Percentiles rank a stretch among this genome's conserved stretches.
phyloP scores from a whole-genome alignment of 2,888 invertebrate species.

The Cheilosia urbana region DNA sequence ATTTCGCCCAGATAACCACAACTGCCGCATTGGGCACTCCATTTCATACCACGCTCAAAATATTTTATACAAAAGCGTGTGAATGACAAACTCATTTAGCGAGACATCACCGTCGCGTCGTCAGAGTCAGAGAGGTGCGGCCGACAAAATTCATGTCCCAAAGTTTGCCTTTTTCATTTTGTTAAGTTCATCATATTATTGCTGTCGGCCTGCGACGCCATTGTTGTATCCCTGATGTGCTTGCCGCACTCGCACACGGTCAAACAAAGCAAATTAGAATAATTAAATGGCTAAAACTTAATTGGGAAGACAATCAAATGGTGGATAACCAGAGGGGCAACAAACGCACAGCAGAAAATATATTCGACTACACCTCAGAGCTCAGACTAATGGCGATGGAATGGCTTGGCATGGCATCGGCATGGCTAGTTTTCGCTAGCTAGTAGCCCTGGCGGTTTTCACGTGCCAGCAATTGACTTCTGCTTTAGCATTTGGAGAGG shows the following conservation, averaged over 20 bases:
- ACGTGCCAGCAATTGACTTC: constrained; percentile 67
- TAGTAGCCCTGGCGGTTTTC: constrained; percentile 18
- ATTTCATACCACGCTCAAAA: constrained; percentile 22
- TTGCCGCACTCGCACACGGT: neutral
- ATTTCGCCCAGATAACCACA: constrained; percentile 67
- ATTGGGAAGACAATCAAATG: constrained; percentile 78
- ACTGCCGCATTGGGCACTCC: constrained; percentile 63
- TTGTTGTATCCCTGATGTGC: constrained; percentile 44
- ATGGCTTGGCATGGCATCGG: no score
- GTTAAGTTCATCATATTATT: constrained; percentile 56
- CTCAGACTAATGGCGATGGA: constrained; percentile 40
- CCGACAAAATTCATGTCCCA: constrained; percentile 70
- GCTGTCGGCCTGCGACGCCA: constrained; percentile 39
- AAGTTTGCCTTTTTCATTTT: constrained; percentile 62
- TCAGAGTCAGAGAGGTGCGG: constrained; percentile 58
- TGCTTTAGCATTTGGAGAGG: constrained; percentile 42
- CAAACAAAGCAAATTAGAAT: constrained; percentile 79
- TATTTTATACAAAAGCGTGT: constrained; percentile 54
- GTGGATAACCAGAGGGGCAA: constrained; percentile 19
- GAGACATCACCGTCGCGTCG: constrained; percentile 45
- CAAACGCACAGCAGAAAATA: neutral
- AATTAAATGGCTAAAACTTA: constrained; percentile 82
- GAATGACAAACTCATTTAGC: constrained; percentile 73
- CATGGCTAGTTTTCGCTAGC: constrained; percentile 28
- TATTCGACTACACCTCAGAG: constrained; percentile 47